A percentile compares a stretch with the other conserved stretches of the same genome.
Evolutionary conservation across 2,888 invertebrate genomes (phyloP).

Genomic region (Lutraria lutraria): DNA sequence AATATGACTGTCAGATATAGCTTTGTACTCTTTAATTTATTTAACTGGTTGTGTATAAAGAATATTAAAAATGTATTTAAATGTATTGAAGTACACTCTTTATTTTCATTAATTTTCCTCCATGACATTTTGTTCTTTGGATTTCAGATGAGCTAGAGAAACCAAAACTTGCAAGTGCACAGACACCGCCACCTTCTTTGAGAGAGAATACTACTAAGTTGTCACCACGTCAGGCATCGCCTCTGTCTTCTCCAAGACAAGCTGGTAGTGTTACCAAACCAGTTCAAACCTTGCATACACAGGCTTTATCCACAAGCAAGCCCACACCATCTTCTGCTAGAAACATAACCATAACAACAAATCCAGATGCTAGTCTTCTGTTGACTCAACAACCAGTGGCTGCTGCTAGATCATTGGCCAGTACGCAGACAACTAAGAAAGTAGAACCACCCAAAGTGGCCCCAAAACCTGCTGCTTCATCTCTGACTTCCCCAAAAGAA

Average conservation of each 20-base stretch:
- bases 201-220: conserved; percentile 45
- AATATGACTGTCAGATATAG: too few species aligned
- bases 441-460: conserved; percentile 69
- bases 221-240: conserved; percentile 55
- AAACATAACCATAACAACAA: conserved; percentile 47
- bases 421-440: not conserved
- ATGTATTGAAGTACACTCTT: too few species aligned
- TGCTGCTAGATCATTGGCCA: conserved; percentile 41
- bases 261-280: not conserved
- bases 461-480: conserved; percentile 63
- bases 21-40: too few species aligned
- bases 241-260: conserved; percentile 48
- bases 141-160: conserved; percentile 35
- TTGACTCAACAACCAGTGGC: conserved; percentile 46
- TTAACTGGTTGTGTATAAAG: too few species aligned
- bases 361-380: conserved; percentile 48
- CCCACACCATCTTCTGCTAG: not conserved
- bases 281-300: not conserved
- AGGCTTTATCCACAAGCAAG: not conserved
- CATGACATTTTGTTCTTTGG: not conserved
- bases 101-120: not conserved
- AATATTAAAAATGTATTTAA: too few species aligned
- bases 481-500: conserved; percentile 31
- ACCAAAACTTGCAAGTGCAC: conserved; percentile 18
- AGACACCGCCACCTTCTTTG: conserved; percentile 34